Evolutionary conservation across 2,888 invertebrate genomes (phyloP).

Genomic region (Glaucopsyche alexis): DNA sequence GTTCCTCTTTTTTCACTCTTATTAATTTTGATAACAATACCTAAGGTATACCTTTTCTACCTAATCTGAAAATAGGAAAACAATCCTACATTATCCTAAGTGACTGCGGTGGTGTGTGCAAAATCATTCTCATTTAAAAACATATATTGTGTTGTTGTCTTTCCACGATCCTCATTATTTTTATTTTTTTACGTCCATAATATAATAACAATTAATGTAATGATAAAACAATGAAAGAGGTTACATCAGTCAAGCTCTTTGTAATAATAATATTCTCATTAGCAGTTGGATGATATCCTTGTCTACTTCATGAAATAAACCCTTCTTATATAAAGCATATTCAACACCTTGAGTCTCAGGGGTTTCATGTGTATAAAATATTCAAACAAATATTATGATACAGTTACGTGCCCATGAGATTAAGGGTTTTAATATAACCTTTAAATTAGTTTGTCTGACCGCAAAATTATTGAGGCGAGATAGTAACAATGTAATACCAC

Average conservation of each 20-base stretch:
- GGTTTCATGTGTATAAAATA: slow-evolving; percentile 4
- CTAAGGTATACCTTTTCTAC: too few relatives aligned
- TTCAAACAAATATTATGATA: background rate
- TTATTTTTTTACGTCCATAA: too few relatives aligned
- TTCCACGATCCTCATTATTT: too few relatives aligned
- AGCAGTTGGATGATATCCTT: too few relatives aligned
- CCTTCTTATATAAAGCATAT: background rate
- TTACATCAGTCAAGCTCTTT: background rate
- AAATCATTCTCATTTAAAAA: too few relatives aligned
- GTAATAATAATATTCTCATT: background rate
- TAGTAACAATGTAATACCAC: slow-evolving; percentile 2
- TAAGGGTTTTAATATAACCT: background rate
- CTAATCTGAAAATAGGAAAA: too few relatives aligned
- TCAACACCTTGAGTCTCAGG: background rate
- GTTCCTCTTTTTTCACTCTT: too few relatives aligned
- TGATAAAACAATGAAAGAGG: background rate
- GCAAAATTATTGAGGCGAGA: background rate
- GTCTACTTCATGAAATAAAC: background rate
- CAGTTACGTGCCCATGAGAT: background rate
- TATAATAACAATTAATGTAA: too few relatives aligned
- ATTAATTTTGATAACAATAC: too few relatives aligned
- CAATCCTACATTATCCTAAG: too few relatives aligned
- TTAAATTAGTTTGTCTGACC: background rate
- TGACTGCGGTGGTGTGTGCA: too few relatives aligned
- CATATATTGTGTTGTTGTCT: too few relatives aligned